Conservation (phyloP, 2,797 vertebrate species). For the Amblyraja radiata region DNA sequence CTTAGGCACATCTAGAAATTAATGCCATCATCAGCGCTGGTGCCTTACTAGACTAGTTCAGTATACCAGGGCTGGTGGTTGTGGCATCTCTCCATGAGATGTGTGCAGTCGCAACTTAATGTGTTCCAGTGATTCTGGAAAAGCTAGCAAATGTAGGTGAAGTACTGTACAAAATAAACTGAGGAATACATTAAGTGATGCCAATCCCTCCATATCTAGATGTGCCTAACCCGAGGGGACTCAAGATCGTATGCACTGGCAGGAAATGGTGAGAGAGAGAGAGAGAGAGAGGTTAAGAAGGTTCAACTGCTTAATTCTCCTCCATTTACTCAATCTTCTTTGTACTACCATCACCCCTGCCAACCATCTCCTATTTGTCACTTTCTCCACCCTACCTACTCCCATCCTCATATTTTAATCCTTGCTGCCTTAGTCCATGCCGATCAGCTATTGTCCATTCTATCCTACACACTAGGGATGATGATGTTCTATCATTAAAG, state of each 20-base stretch:
- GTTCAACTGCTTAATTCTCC: too few relatives aligned
- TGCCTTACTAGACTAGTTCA: not conserved
- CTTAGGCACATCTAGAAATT: not conserved
- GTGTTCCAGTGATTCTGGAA: not conserved
- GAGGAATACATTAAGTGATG: not conserved
- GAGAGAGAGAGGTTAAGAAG: not conserved
- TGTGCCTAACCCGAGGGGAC: too few relatives aligned
- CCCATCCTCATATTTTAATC: not conserved
- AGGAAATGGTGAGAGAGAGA: not conserved
- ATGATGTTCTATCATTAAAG: too few relatives aligned
- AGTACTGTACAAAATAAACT: not conserved
- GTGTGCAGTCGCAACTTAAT: not conserved
- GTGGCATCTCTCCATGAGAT: not conserved
- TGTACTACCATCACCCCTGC: too few relatives aligned
- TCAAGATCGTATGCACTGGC: not conserved
- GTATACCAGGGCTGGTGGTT: not conserved
- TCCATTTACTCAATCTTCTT: too few relatives aligned
- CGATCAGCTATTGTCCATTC: too few relatives aligned
- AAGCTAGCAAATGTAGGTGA: not conserved
- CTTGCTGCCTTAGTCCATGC: not conserved
- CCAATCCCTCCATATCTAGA: not conserved
- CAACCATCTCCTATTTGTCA: too few relatives aligned
- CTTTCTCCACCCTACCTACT: not conserved
- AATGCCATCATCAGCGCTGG: not conserved
- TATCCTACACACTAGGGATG: too few relatives aligned